phyloP scores from a whole-genome alignment of 2,113 vertebrate genomes.

The Lamprologus lemairii region DNA sequence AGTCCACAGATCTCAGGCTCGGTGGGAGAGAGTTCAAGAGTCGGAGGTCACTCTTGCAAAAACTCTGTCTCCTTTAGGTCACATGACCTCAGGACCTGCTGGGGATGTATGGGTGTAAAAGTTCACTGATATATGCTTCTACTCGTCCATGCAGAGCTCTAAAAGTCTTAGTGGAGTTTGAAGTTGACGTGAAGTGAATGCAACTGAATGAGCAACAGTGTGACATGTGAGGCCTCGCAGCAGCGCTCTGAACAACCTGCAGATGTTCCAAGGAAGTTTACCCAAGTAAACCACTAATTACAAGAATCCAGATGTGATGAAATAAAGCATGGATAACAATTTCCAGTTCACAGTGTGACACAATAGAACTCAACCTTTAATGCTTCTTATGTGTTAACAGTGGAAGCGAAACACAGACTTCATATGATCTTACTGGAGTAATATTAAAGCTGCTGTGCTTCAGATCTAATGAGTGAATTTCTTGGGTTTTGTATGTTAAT shows the following conservation, averaged over 20 bases:
- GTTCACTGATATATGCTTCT: neutral
- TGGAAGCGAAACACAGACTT: neutral
- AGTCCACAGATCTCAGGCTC: neutral
- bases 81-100: neutral
- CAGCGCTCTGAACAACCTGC: neutral
- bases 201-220: neutral
- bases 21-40: neutral
- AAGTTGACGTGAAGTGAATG: accelerated
- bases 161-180: neutral
- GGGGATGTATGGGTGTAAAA: neutral
- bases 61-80: neutral
- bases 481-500: neutral
- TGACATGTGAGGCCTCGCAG: accelerated
- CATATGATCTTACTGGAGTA: neutral
- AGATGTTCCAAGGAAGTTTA: neutral
- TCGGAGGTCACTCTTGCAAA: neutral
- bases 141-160: neutral
- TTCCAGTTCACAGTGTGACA: neutral
- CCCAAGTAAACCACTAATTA: neutral
- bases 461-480: neutral
- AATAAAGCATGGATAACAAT: neutral
- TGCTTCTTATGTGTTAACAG: neutral
- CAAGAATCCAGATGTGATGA: neutral
- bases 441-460: neutral
- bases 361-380: accelerated